Base-by-base conservation (phyloP, 2,888 invertebrate genomes). In the Agonum fuliginosum region DNA sequence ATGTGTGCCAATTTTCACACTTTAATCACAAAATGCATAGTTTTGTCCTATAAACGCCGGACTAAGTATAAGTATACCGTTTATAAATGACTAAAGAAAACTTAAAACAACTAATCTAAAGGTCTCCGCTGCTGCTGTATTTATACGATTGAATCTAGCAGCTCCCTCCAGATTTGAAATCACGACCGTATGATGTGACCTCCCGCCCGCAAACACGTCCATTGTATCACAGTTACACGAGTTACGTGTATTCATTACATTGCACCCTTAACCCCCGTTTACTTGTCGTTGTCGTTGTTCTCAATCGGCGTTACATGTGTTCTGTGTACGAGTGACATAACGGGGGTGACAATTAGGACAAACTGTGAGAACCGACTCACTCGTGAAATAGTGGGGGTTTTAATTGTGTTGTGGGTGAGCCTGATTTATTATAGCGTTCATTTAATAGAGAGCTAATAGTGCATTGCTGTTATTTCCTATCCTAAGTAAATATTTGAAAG, bases 221-320 rank as follows among this genome's bases (percentile, higher is more conserved):
- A 74, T 74, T 74, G 74, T 74, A 62, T 74, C 41, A 74, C 65
- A 65, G 62, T 74, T 74, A 74, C 74, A 71, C 30, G 58, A 19
- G 54, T 72, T 62, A 43, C 58, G 22, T 65, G 27, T 74, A 74
- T 65, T 65, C 74, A 74, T 74, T 74, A 74, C 65, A 74, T 62
- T 65, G 41, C 65, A 27, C 74, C 72, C 48, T 37, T 46, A 27
- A 62, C 72, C 48, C 22, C 24, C 1, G 10, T 46, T 5, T n/a
- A 58, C 14, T 43, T 5, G 1, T 1, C 4, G 17, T 30, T n/a
- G 14, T 67, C 37, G 27, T 69, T 69, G 43, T 69, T 27, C 51
- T 27, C 71, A 71, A 37, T 72, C 54, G 72, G 72, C 41, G 58
- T 72, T 72, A 72, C 72, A 72, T 72, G 72, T 72, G 72, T 72